A percentile compares a stretch with the other conserved stretches of the same genome.
phyloP scores from a whole-genome alignment of 2,113 vertebrate species.

The Calonectris borealis region DNA sequence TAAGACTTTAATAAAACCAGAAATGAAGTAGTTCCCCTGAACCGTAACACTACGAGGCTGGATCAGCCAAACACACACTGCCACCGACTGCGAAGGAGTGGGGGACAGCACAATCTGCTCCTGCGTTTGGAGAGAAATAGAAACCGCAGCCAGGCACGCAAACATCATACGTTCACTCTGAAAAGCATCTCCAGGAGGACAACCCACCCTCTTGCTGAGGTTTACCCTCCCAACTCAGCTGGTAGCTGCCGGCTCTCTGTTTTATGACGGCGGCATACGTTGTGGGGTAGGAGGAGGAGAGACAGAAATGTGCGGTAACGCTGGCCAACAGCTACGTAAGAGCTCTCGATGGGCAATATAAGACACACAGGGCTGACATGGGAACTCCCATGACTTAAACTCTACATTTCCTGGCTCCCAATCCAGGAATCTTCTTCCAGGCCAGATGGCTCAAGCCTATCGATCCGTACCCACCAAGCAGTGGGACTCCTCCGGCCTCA shows the following conservation, averaged over 20 bases:
- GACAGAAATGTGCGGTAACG: rapidly evolving
- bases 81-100: background rate
- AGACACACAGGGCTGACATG: background rate
- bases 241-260: background rate
- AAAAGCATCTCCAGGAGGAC: background rate
- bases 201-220: background rate
- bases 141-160: background rate
- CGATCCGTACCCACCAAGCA: background rate
- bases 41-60: background rate
- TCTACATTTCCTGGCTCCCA: background rate
- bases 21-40: background rate
- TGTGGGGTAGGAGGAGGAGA: background rate
- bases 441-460: background rate
- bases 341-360: background rate
- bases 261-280: rapidly evolving
- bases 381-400: background rate
- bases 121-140: background rate
- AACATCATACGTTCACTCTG: background rate
- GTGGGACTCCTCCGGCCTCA: background rate
- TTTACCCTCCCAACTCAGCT: background rate
- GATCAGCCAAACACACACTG: background rate
- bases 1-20: background rate
- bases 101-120: background rate
- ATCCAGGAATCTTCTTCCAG: background rate
- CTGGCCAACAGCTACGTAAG: background rate